Evolutionary conservation across 2,888 invertebrate species (phyloP).

Genomic region (Aspidiotus rigidus): DNA sequence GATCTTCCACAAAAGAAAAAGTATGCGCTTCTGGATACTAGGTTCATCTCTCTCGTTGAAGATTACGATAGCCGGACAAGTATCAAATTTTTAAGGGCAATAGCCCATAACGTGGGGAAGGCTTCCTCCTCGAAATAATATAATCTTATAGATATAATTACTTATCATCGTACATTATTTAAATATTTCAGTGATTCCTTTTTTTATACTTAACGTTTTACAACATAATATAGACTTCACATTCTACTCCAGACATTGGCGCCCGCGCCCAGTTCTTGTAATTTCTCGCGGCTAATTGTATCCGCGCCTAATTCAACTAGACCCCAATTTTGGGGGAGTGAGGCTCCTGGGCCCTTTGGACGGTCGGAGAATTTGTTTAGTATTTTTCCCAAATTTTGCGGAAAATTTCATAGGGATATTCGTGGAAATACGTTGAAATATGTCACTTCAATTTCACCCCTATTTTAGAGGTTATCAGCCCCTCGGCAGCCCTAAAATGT

Average conservation of each 20-base stretch:
- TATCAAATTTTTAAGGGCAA: not conserved
- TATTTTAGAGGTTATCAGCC: too few relatives aligned
- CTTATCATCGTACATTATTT: not conserved
- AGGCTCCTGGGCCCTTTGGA: too few relatives aligned
- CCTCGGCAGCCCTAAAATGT: too few relatives aligned
- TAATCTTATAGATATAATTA: not conserved
- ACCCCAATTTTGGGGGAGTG: too few relatives aligned
- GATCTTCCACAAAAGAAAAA: constrained; percentile 23
- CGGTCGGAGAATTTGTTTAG: too few relatives aligned
- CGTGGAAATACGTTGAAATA: too few relatives aligned
- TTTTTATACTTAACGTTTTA: not conserved
- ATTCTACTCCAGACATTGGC: too few relatives aligned
- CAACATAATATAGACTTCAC: not conserved
- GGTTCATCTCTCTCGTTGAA: not conserved
- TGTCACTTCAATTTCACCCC: too few relatives aligned
- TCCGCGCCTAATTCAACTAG: not conserved
- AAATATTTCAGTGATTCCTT: not conserved
- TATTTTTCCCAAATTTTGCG: too few relatives aligned
- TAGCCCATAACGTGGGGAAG: not conserved
- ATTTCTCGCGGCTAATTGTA: not conserved
- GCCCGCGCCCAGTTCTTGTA: not conserved
- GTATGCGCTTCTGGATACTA: not conserved
- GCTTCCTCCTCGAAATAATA: not conserved
- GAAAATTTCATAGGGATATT: too few relatives aligned
- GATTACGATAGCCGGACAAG: not conserved